Base-by-base conservation (phyloP, 1,140 invertebrate genomes). In the Vanessa tameamea region DNA sequence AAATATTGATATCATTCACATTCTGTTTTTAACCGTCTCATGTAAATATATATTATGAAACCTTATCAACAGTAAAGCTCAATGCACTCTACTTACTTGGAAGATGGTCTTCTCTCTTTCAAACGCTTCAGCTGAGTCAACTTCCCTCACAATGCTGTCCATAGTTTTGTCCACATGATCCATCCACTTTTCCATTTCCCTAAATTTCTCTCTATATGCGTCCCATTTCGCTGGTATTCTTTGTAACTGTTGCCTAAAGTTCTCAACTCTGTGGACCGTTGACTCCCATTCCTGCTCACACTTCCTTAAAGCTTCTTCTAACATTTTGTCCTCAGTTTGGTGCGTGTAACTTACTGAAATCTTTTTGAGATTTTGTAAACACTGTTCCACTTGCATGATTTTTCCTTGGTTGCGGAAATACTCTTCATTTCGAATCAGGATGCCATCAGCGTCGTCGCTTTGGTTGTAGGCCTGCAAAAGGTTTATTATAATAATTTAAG, bases 141-240 rank as follows among this genome's bases (percentile, higher is more conserved):
- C 95, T 89, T 98, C 97, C 72, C 96, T 95, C 7, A 97, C 95
- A 77, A 99, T 96, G 68, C 96, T 96, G 82, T 96, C 95, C 73
- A 98, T 94, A 37, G 96, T 96, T 67, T 94, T 94, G 84, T 99
- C 97, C 0, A 99, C 97, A 61, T 95, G 94, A 83, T 98, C 95
- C 97, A 99, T 98, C 97, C 98, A 99, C 53, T 93, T 90, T n/a
- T 95, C 95, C 95, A 99, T 97, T 69, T 97, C 96, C 37, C 94
- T 93, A 84, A 98, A 97, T 94, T 96, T 98, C 59, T 95, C 89
- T 88, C 95, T 95, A 81, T 99, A 99, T 11, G 95, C 94, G 69
- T 96, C 95, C 98, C 98, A 98, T 86, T 98, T 96, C 68, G 97
- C 96, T 6, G 97, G 97, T 75, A 98, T 96, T 87, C 97, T 95